These are phyloP conservation scores for Chiloscyllium plagiosum DNA, from an alignment of 2,113 vertebrate species.

Conservation along the genomic window DNA sequence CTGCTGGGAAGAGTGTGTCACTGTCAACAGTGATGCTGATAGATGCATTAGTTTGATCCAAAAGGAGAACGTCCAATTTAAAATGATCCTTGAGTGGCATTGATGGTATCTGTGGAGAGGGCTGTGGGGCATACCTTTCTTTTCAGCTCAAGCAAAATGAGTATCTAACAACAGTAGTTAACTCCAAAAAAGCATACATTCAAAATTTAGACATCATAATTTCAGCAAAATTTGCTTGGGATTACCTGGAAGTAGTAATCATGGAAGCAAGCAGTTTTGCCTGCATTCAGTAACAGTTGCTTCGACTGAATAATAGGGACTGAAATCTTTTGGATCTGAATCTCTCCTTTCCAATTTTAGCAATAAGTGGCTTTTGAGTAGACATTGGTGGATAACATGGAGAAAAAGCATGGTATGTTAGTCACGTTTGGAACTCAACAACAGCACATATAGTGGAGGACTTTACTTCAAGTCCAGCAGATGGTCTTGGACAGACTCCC, in stretches of 20 bases:
- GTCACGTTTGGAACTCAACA: background rate
- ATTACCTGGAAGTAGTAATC: background rate
- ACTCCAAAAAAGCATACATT: background rate
- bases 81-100: background rate
- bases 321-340: background rate
- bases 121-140: background rate
- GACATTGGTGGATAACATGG: too few relatives aligned
- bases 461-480: background rate
- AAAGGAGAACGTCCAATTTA: background rate
- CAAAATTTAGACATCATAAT: background rate
- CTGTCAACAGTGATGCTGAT: conserved; percentile 13
- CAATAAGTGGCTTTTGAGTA: background rate
- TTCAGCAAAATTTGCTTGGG: background rate
- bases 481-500: background rate
- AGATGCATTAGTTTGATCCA: background rate
- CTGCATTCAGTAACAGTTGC: background rate
- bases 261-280: background rate
- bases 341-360: background rate
- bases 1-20: background rate
- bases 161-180: background rate
- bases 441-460: background rate
- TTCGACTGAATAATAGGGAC: background rate
- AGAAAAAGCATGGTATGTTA: background rate
- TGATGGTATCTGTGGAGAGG: background rate
- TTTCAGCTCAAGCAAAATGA: background rate